Evolutionary conservation across 1,140 invertebrate species (phyloP), one percentile per base, ranked within the genome.

Genomic region (Temnothorax curvispinosus): DNA sequence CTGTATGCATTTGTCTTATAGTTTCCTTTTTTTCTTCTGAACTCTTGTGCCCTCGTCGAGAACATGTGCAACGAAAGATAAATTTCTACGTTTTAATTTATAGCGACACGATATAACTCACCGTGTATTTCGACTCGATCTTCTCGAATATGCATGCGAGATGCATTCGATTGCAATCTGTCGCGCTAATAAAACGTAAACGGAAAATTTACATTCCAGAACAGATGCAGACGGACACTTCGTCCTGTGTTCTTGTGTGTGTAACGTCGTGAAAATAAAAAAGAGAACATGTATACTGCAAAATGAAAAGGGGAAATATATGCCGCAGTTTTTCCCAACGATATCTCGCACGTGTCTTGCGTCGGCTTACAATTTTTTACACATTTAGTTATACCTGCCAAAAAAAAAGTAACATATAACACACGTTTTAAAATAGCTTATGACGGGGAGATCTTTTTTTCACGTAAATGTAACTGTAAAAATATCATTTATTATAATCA

Each of bases 191-290:
- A 38, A 56, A 74, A 56, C 1, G n/a, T 75, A 41, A 75, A 54
- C 71, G 71, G 18, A 56, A 56, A 75, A 56, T 75, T 75, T 56
- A 75, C 69, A 75, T 75, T 56, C 11, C 52, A 54, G 47, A 74
- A 32, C 21, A 71, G 44, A 72, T 27, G 44, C 44, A 18, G 15
- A 72, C 38, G 21, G 54, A 74, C 18, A 75, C 11, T 0, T 38
- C 21, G 21, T 56, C 13, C 8, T 58, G 56, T 11, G 13, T 27
- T 52, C 3, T 13, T 6, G 15, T 27, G 56, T 58, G 9, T 58
- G 32, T 13, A 13, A 58, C 32, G 8, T 60, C 3, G 21, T 13
- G 9, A 44, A 38, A 62, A 32, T 54, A 35, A 77, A 62, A 62
- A 9, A 41, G n/a, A 27, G 1, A 13, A 9, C 7, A 56, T 56